Evolutionary conservation across 1,140 invertebrate genomes (phyloP).

Genomic region (Micrasema minimum): DNA sequence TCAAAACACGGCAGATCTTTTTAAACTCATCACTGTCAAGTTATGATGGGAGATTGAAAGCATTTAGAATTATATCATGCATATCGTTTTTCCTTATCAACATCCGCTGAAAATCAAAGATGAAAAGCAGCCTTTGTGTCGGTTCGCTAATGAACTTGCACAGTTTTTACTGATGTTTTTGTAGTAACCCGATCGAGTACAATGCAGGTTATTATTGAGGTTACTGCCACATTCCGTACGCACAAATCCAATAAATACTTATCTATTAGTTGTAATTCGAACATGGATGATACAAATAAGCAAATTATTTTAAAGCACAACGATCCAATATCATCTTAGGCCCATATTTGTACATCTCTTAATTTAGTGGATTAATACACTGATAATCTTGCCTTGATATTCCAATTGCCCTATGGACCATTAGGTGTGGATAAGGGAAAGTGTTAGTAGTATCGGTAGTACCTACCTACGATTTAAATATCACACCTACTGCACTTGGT

Average conservation of each 20-base stretch:
- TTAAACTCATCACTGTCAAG: constrained; percentile 19
- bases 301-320: too few species aligned
- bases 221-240: not conserved
- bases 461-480: not conserved
- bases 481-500: too few species aligned
- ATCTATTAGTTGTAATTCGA: too few species aligned
- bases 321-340: too few species aligned
- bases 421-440: too few species aligned
- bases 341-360: too few species aligned
- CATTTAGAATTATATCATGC: constrained; percentile 15
- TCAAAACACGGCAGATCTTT: not conserved
- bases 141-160: constrained; percentile 8
- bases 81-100: constrained; percentile 15
- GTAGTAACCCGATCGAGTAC: not conserved
- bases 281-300: too few species aligned
- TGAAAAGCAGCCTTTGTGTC: constrained; percentile 9
- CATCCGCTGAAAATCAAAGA: constrained; percentile 5
- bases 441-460: too few species aligned
- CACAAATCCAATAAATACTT: not conserved
- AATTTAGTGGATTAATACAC: not conserved
- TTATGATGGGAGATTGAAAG: constrained; percentile 20
- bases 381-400: not conserved
- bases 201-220: constrained; percentile 18
- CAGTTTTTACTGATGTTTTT: constrained; percentile 10
- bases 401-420: too few species aligned